phyloP scores from a whole-genome alignment of 2,888 invertebrate species.

The Galerucella pusilla region DNA sequence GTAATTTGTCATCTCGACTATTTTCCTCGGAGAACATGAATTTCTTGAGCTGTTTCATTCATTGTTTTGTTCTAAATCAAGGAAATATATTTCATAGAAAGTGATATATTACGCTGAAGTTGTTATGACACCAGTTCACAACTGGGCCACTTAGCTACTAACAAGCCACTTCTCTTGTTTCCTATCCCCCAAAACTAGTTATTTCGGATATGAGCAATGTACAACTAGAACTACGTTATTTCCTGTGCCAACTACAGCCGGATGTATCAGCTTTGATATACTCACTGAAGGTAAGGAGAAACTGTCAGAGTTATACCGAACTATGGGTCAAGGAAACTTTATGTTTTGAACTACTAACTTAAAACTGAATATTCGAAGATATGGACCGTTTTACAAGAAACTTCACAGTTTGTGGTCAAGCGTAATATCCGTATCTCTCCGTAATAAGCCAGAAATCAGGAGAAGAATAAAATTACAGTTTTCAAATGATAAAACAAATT shows the following conservation, averaged over 20 bases:
- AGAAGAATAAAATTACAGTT: too few relatives aligned
- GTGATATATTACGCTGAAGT: slow-evolving; percentile 36
- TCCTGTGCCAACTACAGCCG: slow-evolving; percentile 40
- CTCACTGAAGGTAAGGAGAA: slow-evolving; percentile 21
- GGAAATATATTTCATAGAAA: slow-evolving; percentile 29
- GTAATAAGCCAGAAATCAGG: too few relatives aligned
- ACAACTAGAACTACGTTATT: slow-evolving; percentile 41
- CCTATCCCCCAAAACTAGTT: slow-evolving; percentile 39
- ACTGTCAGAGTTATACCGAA: slow-evolving; percentile 8
- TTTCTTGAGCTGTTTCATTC: slow-evolving; percentile 6
- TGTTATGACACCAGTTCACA: slow-evolving; percentile 28
- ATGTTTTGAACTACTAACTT: neutral
- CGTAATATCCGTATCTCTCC: neutral
- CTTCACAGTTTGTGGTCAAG: neutral
- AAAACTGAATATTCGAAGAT: neutral
- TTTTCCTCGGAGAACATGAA: slow-evolving; percentile 6
- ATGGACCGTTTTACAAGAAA: neutral
- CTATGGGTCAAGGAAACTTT: slow-evolving; percentile 19
- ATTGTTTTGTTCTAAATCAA: slow-evolving; percentile 15
- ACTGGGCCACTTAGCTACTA: slow-evolving; percentile 39
- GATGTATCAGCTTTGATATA: slow-evolving; percentile 37
- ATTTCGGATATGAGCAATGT: slow-evolving; percentile 42
- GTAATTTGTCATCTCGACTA: slow-evolving; percentile 7
- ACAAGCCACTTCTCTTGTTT: slow-evolving; percentile 42
- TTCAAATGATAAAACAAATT: too few relatives aligned